phyloP scores from a whole-genome alignment of 2,113 vertebrate genomes.

The cattle (Bos taurus) region ARS-UCD2.0 NC_037336.1:61020001-61020500 shows the following conservation, averaged over 20 bases:
- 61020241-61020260: constrained; percentile 5
- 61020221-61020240: background rate
- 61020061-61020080: background rate
- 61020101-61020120: background rate
- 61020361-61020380: background rate
- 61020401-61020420: background rate
- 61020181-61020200: background rate
- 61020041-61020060: background rate
- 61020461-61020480: background rate
- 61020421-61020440: background rate
- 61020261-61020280: background rate
- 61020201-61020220: background rate
- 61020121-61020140: background rate
- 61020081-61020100: background rate
- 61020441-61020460: background rate
- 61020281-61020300: background rate
- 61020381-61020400: background rate
- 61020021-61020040: background rate
- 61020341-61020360: background rate
- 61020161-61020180: background rate
- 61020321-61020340: background rate
- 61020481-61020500: background rate
- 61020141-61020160: background rate
- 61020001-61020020: background rate
- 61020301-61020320: background rate